Percentiles rank a stretch among this genome's conserved stretches.
These are phyloP conservation scores for Onthophagus taurus DNA, from an alignment of 1,140 invertebrate species.

Conservation along the genomic window DNA sequence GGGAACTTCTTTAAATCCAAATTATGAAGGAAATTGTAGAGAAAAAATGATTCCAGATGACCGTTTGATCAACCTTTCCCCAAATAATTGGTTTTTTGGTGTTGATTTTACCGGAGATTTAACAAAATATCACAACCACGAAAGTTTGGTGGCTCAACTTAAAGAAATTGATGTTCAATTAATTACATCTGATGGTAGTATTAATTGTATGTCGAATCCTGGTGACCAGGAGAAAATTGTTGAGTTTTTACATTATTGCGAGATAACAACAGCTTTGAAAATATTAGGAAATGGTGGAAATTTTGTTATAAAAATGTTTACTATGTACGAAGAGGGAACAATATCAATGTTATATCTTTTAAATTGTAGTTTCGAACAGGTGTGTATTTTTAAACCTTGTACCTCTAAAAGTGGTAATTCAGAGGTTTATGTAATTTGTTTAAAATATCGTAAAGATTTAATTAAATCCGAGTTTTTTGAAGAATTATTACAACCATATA, in stretches of 20 bases:
- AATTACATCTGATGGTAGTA: conserved; percentile 89
- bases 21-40: conserved; percentile 76
- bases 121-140: conserved; percentile 55
- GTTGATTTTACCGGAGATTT: conserved; percentile 76
- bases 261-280: conserved; percentile 64
- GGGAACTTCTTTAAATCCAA: conserved; percentile 81
- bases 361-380: conserved; percentile 58
- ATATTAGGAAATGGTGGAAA: conserved; percentile 63
- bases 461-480: conserved; percentile 39
- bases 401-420: conserved; percentile 92
- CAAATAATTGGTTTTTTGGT: conserved; percentile 79
- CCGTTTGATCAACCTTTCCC: conserved; percentile 68
- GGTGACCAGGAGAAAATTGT: conserved; percentile 78
- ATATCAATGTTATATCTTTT: conserved; percentile 74
- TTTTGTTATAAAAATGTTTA: conserved; percentile 90
- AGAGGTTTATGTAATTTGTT: conserved; percentile 80
- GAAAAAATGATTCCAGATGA: conserved; percentile 75
- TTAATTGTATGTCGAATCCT: conserved; percentile 75
- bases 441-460: conserved; percentile 48
- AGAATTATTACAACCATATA: conserved; percentile 43
- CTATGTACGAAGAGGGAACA: conserved; percentile 74
- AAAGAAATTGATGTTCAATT: conserved; percentile 40
- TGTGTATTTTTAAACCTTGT: conserved; percentile 76
- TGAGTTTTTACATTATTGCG: conserved; percentile 68
- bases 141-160: conserved; percentile 16